These are phyloP conservation scores for Hiodon alosoides DNA, from an alignment of 2,113 vertebrate genomes.

Conservation along the genomic window DNA sequence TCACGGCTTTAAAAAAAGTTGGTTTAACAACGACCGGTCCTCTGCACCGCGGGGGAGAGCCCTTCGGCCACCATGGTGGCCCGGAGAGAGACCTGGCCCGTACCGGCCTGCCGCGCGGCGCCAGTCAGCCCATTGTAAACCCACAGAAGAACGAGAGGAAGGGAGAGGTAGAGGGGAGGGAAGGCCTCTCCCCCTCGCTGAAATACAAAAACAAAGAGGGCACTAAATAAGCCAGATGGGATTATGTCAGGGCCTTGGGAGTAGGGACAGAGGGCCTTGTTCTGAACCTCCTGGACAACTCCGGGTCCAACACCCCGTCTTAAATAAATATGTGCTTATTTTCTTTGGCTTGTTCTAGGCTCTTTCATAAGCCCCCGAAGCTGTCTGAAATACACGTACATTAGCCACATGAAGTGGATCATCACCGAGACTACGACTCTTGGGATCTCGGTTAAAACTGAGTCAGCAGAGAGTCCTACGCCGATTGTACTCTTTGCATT, in stretches of 20 bases:
- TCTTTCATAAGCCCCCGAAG: background rate
- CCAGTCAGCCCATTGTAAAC: background rate
- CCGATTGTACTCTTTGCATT: background rate
- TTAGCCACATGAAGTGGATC: conserved; percentile 3
- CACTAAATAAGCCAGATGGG: conserved; percentile 5
- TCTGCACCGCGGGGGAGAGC: conserved; percentile 33
- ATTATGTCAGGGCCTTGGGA: conserved; percentile 12
- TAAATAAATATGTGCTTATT: background rate
- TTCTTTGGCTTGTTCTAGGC: background rate
- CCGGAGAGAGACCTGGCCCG: background rate
- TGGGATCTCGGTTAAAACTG: conserved; percentile 1
- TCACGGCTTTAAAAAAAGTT: background rate
- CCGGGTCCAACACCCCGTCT: background rate
- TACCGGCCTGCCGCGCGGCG: background rate
- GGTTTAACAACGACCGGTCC: conserved; percentile 29
- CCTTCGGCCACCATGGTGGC: conserved; percentile 29
- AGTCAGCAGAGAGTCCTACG: background rate
- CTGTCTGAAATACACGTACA: background rate
- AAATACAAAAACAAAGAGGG: conserved; percentile 11
- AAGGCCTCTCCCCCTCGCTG: background rate
- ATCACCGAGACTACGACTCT: background rate
- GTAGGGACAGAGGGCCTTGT: background rate
- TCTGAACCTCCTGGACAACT: background rate
- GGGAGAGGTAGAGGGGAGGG: background rate
- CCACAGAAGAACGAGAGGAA: conserved; percentile 9